phyloP scores from a whole-genome alignment of 2,797 vertebrate species.

The Myotis daubentonii region DNA sequence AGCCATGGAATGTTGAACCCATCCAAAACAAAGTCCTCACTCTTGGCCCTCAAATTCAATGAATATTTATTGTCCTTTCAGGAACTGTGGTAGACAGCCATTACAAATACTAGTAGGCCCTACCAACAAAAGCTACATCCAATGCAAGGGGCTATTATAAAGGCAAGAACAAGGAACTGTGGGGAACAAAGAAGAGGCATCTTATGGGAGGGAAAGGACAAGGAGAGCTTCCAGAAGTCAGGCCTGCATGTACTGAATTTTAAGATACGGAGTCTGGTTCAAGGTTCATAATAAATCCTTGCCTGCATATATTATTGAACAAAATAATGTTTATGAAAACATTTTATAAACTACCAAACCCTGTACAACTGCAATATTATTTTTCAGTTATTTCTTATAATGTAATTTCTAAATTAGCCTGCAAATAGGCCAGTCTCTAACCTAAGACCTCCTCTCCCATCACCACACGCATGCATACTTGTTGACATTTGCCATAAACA shows the following conservation, averaged over 20 bases:
- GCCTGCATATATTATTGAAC: background rate
- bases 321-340: slow-evolving; percentile 47
- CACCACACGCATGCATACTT: slow-evolving; percentile 49
- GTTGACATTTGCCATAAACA: slow-evolving; percentile 71
- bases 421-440: background rate
- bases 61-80: slow-evolving; percentile 56
- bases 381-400: background rate
- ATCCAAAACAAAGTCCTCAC: slow-evolving; percentile 32
- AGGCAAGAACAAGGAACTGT: background rate
- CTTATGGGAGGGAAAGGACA: background rate
- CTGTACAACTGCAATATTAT: slow-evolving; percentile 4
- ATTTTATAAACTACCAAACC: slow-evolving; percentile 3
- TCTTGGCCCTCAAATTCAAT: slow-evolving; percentile 31
- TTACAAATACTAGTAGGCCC: background rate
- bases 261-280: background rate
- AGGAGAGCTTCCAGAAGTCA: background rate
- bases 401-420: slow-evolving; percentile 50
- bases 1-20: slow-evolving; percentile 34
- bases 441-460: background rate
- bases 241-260: background rate
- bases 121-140: background rate
- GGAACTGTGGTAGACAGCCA: slow-evolving; percentile 34
- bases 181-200: background rate
- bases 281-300: slow-evolving; percentile 40
- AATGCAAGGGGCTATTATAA: background rate